Percentiles rank a stretch among this genome's conserved stretches.
Conservation (phyloP, 2,113 vertebrate species). For the Coracopsis vasa region DNA sequence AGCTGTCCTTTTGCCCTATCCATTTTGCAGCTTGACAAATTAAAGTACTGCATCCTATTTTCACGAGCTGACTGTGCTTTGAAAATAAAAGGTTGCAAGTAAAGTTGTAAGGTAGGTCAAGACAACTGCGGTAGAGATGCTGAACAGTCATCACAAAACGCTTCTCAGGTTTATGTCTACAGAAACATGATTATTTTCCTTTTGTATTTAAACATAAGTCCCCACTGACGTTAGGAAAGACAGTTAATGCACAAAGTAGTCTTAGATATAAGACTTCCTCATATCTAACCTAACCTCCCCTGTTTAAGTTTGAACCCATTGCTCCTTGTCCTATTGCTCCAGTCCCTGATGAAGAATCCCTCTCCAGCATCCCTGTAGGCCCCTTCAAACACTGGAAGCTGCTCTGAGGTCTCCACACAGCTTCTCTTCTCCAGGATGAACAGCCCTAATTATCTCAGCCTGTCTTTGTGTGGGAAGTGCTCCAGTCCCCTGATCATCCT, state of each 20-base stretch:
- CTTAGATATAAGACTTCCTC: background rate
- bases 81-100: background rate
- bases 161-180: background rate
- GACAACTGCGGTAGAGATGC: background rate
- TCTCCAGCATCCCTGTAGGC: background rate
- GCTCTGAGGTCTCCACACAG: background rate
- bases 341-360: background rate
- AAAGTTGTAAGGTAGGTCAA: background rate
- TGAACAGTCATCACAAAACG: background rate
- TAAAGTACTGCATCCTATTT: background rate
- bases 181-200: background rate
- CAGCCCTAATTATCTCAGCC: background rate
- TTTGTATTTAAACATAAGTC: background rate
- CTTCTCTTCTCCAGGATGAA: background rate
- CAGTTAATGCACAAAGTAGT: background rate
- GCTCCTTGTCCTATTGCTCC: background rate
- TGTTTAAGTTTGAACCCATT: background rate
- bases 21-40: background rate
- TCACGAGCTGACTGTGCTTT: background rate
- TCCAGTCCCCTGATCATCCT: background rate
- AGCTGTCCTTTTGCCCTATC: background rate
- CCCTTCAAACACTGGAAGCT: background rate
- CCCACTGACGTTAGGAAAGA: background rate
- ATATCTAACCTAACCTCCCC: background rate
- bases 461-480: background rate